Conservation (phyloP, 1,140 invertebrate genomes). For the Listronotus bonariensis region DNA sequence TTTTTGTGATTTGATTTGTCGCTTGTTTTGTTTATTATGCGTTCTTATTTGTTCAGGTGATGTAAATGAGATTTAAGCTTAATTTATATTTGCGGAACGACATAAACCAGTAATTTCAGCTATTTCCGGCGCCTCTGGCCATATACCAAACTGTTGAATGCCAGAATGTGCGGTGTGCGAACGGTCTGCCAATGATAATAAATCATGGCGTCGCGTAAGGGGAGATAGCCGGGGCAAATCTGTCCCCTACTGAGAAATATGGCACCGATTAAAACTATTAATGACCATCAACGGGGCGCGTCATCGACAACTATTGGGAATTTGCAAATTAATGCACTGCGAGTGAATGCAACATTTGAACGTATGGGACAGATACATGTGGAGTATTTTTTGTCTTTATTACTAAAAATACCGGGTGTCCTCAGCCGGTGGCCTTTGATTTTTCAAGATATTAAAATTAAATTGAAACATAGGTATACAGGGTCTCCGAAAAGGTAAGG, state of each 20-base stretch:
- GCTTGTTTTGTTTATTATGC: too few relatives aligned
- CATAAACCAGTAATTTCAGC: background rate
- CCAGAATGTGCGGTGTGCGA: conserved; percentile 12
- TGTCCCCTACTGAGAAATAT: conserved; percentile 36
- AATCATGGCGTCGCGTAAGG: conserved; percentile 33
- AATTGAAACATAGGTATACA: too few relatives aligned
- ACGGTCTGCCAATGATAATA: conserved; percentile 23
- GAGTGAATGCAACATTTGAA: background rate
- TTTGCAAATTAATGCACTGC: conserved; percentile 29
- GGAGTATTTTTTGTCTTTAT: too few relatives aligned
- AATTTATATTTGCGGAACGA: background rate
- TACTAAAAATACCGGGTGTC: too few relatives aligned
- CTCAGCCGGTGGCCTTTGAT: too few relatives aligned
- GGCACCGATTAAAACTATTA: conserved; percentile 40
- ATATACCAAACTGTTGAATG: conserved; percentile 25
- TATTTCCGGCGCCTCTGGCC: background rate
- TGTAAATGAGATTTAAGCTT: background rate
- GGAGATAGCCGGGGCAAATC: conserved; percentile 18
- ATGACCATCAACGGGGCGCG: conserved; percentile 34
- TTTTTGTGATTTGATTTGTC: too few relatives aligned
- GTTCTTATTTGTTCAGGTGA: too few relatives aligned
- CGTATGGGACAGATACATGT: too few relatives aligned
- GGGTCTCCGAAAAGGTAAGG: too few relatives aligned
- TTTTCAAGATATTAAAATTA: too few relatives aligned
- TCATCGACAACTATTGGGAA: conserved; percentile 36